Evolutionary conservation across 2,113 vertebrate genomes (phyloP), one percentile per base, ranked within the genome.

Genomic region (Muscicapa adusta): DNA sequence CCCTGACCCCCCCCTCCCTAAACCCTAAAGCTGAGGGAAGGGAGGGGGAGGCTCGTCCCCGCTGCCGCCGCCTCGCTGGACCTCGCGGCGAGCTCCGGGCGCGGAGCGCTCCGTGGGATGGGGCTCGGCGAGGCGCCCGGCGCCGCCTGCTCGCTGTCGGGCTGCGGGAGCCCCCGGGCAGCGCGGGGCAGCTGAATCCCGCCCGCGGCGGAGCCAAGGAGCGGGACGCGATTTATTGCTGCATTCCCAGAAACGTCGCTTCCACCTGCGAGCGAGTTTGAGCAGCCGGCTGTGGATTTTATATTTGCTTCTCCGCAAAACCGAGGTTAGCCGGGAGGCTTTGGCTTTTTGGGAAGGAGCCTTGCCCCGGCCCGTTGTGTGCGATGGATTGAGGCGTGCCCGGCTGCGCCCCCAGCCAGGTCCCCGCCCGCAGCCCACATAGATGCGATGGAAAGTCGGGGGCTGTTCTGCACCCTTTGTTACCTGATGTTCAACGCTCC

Each of bases 401-500:
- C 90, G 95, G 94, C 92, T 92, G 94, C 94, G 89, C 85, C 77
- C 82, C 77, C 45, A 88, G 87, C 90, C 93, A 70, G 93, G 75
- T 84, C 80, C 66, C 93, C 76, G 95, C 88, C 82, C 78, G 93
- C 89, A 90, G 95, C 86, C 96, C 93, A 96, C 97, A 89, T 94
- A 95, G 96, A 98, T 98, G 98, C 98, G 95, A 99, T 99, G 99
- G 98, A 98, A 97, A 98, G 97, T 96, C 96, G 97, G 91, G 98
- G 97, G 97, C 96, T 98, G 79, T 91, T 97, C 97, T 94, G 98
- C 94, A 97, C 98, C 92, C 93, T 99, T 80, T 98, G 98, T 98
- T 98, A 98, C 98, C 98, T 99, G 97, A 96, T 99, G 96, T 92
- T 98, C 62, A 97, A 98, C 94, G 97, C 98, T 18, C 98, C 98